Base-by-base conservation (phyloP, 2,113 vertebrate species). In the Lagopus leucura region DNA sequence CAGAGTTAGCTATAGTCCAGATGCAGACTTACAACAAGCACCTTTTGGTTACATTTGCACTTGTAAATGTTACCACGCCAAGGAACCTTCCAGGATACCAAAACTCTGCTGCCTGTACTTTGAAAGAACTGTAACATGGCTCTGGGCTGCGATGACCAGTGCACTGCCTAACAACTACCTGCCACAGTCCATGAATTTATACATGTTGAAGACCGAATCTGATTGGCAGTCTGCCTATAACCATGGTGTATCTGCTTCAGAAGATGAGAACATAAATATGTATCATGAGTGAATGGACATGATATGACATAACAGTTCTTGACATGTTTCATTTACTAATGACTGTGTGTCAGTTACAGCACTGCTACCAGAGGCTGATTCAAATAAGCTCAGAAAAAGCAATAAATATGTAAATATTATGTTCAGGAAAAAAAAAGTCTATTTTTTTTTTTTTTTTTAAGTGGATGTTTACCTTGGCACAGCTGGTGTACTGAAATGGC, bases 391-490 rank as follows among this genome's bases (percentile, higher is more conserved):
- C 67, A 91, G 38, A 81, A 19, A 10, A 67, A 90, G 22, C 58
- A 90, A 88, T 83, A 82, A 86, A 93, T 40, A 55, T 32, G 30
- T 57, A 92, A 36, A 66, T 30, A 61, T 6, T 40, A n/a, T 7
- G 11, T 50, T 76, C 22, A 73, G 38, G 21, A 43, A 74, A 75
- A 92, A 54, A 54, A 54, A 28, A 22, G 47, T 43, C 34, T 50
- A 66, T 88, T 88, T 92, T 27, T 94, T 89, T 40, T 30, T 43
- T 66, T 47, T 70, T 88, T 93, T 92, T 74, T 40, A 85, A 93
- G 57, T 28, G 74, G 34, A 12, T 38, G 17, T 92, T 95, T 72
- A 86, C 81, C 30, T 73, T 88, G 80, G 47, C 61, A 50, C 28
- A 93, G 66, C 61, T 90, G 69, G 40, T 84, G 8, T 81, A 69